A percentile compares a stretch with the other conserved stretches of the same genome.
phyloP scores from a whole-genome alignment of 2,888 invertebrate species.

The Ethmia dodecea region DNA sequence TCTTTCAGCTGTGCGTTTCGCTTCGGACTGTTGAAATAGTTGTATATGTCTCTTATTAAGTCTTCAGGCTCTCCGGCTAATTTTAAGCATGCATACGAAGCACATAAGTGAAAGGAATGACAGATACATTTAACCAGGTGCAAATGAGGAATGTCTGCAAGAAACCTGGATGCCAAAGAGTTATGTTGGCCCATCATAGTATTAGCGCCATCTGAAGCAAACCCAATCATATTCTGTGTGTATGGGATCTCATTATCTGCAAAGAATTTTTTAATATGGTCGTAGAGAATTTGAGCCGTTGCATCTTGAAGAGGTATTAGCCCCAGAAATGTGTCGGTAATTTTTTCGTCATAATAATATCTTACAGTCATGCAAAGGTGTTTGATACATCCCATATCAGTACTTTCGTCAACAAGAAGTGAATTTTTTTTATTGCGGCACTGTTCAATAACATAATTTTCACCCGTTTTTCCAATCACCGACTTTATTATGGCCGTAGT shows the following conservation, averaged over 20 bases:
- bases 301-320: slow-evolving; percentile 5
- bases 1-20: slow-evolving; percentile 17
- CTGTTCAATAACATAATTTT: neutral
- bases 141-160: slow-evolving; percentile 17
- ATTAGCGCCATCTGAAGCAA: slow-evolving; percentile 21
- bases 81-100: slow-evolving; percentile 20
- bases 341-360: neutral
- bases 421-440: slow-evolving; percentile 1
- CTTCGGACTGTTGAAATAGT: slow-evolving; percentile 10
- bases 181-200: slow-evolving; percentile 19
- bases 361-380: neutral
- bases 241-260: slow-evolving; percentile 1
- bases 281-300: slow-evolving; percentile 1
- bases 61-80: slow-evolving; percentile 19
- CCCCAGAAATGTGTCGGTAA: slow-evolving; percentile 3
- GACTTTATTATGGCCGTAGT: neutral
- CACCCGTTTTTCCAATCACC: neutral
- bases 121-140: slow-evolving; percentile 22
- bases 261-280: slow-evolving; percentile 3
- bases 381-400: slow-evolving; percentile 2
- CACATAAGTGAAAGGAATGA: slow-evolving; percentile 20
- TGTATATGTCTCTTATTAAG: slow-evolving; percentile 18
- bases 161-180: slow-evolving; percentile 13
- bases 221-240: slow-evolving; percentile 2
- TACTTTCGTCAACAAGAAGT: slow-evolving; percentile 3